These are phyloP conservation scores for Subanguina moxae DNA, from an alignment of 1,140 invertebrate species.

Conservation along the genomic window DNA sequence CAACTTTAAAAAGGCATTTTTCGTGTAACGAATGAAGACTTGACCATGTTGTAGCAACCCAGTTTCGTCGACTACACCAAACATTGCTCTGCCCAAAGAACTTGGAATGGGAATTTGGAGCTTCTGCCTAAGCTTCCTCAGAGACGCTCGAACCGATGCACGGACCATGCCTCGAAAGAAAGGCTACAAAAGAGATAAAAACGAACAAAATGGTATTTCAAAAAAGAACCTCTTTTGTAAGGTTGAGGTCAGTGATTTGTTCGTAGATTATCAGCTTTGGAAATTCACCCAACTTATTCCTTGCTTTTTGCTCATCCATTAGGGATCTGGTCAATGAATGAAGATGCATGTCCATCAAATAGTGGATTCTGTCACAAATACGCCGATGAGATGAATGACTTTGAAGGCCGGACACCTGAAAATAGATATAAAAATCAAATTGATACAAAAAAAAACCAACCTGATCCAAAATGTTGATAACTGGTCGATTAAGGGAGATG, in stretches of 20 bases:
- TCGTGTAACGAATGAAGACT: constrained; percentile 60
- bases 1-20: constrained; percentile 27
- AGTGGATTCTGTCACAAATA: constrained; percentile 48
- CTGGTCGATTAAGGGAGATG: constrained; percentile 61
- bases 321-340: constrained; percentile 33
- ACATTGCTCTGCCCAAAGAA: constrained; percentile 58
- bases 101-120: constrained; percentile 57
- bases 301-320: constrained; percentile 44
- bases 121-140: constrained; percentile 40
- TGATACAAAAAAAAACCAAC: constrained; percentile 25
- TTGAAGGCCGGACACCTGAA: constrained; percentile 48
- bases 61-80: constrained; percentile 60
- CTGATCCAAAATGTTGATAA: constrained; percentile 61
- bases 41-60: constrained; percentile 59
- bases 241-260: constrained; percentile 29
- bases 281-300: constrained; percentile 48
- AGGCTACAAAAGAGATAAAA: constrained; percentile 24
- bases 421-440: not conserved
- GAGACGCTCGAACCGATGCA: constrained; percentile 45
- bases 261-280: constrained; percentile 46
- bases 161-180: constrained; percentile 58
- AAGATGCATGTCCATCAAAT: constrained; percentile 52
- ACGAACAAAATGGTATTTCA: too few species aligned
- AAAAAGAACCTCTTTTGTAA: constrained; percentile 49
- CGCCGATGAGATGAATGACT: constrained; percentile 30